Conservation (phyloP, 2,797 vertebrate genomes). For the Myoxocephalus aenaeus region DNA sequence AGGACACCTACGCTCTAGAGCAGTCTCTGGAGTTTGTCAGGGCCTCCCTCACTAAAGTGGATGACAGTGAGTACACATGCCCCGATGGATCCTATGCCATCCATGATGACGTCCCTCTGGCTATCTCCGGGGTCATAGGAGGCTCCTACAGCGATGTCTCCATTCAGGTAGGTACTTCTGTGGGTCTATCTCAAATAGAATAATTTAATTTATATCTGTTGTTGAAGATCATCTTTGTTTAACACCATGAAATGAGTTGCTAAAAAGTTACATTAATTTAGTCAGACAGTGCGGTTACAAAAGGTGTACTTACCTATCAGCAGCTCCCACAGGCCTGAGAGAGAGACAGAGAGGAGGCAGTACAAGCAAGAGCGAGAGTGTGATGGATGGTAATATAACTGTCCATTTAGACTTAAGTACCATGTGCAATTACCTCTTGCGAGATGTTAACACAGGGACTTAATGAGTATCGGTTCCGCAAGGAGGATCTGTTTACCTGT, state of each 20-base stretch:
- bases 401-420: conserved; percentile 73
- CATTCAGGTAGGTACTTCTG: conserved; percentile 89
- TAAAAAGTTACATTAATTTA: conserved; percentile 32
- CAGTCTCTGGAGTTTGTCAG: conserved; percentile 98
- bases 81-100: conserved; percentile 96
- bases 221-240: not conserved
- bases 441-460: conserved; percentile 70
- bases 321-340: conserved; percentile 10
- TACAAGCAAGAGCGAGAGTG: not conserved
- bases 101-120: conserved; percentile 92
- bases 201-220: not conserved
- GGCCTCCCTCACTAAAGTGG: conserved; percentile 94
- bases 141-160: conserved; percentile 99
- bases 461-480: conserved; percentile 71
- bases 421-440: conserved; percentile 62
- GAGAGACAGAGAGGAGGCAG: conserved; percentile 16
- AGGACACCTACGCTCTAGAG: conserved; percentile 98
- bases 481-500: conserved; percentile 79
- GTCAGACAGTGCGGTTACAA: conserved; percentile 13
- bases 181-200: not conserved
- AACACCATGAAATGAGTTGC: conserved; percentile 9
- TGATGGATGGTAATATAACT: conserved; percentile 67
- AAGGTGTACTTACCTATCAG: conserved; percentile 18
- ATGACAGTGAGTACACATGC: conserved; percentile 96
- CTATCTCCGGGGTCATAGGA: conserved; percentile 96